Evolutionary conservation across 1,140 invertebrate species (phyloP).

Genomic region (Apis laboriosa): DNA sequence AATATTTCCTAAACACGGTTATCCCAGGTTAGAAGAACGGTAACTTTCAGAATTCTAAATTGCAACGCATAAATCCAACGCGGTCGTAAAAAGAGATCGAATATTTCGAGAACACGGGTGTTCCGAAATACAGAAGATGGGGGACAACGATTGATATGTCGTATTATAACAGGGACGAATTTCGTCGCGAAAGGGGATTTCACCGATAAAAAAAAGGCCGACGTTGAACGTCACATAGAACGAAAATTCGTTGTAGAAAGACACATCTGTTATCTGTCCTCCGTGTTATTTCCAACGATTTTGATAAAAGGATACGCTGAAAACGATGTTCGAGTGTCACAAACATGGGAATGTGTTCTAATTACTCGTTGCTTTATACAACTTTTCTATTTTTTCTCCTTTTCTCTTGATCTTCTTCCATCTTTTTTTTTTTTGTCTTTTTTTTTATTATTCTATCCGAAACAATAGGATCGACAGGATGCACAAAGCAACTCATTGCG

Average conservation of each 20-base stretch:
- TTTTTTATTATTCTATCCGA: conserved; percentile 42
- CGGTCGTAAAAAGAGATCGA: neutral
- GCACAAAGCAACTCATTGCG: conserved; percentile 38
- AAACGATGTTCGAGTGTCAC: conserved; percentile 11
- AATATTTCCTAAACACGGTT: no score
- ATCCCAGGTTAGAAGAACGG: no score
- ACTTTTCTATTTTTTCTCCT: neutral
- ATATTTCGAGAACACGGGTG: no score
- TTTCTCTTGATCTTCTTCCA: neutral
- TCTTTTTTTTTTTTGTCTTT: neutral
- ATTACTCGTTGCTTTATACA: conserved; percentile 21
- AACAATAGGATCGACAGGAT: conserved; percentile 26
- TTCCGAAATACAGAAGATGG: neutral
- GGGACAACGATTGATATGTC: neutral
- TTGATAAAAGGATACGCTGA: conserved; percentile 8
- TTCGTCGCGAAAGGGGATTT: neutral
- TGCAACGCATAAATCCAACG: no score
- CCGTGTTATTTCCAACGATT: neutral
- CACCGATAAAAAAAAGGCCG: neutral
- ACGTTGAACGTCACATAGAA: neutral
- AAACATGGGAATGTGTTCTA: conserved; percentile 20
- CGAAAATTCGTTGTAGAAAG: neutral
- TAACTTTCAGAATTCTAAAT: no score
- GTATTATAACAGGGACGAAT: neutral
- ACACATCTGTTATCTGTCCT: neutral